Evolutionary conservation across 1,140 invertebrate genomes (phyloP), one percentile per base, ranked within the genome.

Genomic region (Tachypleus tridentatus): DNA sequence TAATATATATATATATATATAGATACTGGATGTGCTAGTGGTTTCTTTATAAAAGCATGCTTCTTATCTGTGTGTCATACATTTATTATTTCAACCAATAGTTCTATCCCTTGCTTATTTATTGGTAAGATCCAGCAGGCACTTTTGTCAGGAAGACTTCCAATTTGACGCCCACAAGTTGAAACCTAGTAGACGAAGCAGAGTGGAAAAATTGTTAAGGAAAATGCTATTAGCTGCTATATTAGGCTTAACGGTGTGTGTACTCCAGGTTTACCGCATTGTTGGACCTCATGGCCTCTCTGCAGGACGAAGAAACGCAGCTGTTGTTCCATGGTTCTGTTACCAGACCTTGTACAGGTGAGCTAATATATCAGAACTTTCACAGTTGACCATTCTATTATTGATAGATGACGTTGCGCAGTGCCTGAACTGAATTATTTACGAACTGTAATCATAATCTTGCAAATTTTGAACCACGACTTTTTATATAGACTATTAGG

Each of bases 281-380:
- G 79, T 81, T 64, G 79, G 80, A 67, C 78, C 79, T 65, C 80
- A 81, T 58, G 80, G 79, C 47, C 59, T 74, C 47, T 64, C 67
- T 49, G 63, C 68, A 29, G 59, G 64, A 50, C 47, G 61, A 1
- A 49, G 61, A 53, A 7, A 70, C 70, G 4, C 51, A 53, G 49
- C 76, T 77, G 5, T 80, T 76, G 78, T 65, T 8, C 78, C 78
- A 0, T 83, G 82, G 82, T 75, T 83, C n/a, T 69, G 78, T 5
- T 81, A 81, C 64, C 80, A 83, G 71, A 83, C 82, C 3, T 48
- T 82, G 0, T 80, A 77, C 65, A 76, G 82, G 54, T 72, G 70
- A 63, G 29, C 66, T 82, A 52, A 62, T 10, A 29, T 59, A 9
- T 59, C 9, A n/a, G n/a, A 59, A 59, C 4, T 48, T 29, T 11